Percentiles rank a stretch among this genome's conserved stretches.
Evolutionary conservation across 2,113 vertebrate species (phyloP).

Genomic region (Perca schrenkii): DNA sequence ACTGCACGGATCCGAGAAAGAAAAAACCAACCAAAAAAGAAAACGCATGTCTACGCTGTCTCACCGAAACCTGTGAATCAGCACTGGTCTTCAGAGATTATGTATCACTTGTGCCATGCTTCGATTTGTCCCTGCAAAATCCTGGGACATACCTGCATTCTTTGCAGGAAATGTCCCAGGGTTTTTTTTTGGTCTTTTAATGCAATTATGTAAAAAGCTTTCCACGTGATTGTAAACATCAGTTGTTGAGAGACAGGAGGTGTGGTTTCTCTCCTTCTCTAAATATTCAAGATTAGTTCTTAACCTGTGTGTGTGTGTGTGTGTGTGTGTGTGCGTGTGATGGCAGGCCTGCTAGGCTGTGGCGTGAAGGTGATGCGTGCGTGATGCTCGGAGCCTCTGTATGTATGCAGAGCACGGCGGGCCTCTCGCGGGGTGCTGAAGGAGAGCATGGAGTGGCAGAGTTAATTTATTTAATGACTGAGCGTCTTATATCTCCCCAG

Average conservation of each 20-base stretch:
- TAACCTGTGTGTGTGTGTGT: slow-evolving; percentile 42
- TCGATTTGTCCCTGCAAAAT: slow-evolving; percentile 11
- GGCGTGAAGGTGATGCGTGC: slow-evolving; percentile 63
- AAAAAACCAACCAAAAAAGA: slow-evolving; percentile 16
- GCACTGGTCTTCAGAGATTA: slow-evolving; percentile 41
- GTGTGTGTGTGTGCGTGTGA: slow-evolving; percentile 35
- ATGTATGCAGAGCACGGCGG: slow-evolving; percentile 80
- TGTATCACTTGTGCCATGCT: slow-evolving; percentile 22
- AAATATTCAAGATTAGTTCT: slow-evolving; percentile 67
- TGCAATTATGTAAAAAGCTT: slow-evolving; percentile 69
- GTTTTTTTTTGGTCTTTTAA: slow-evolving; percentile 53
- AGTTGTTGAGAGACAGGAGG: slow-evolving; percentile 55
- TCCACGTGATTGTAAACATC: slow-evolving; percentile 36
- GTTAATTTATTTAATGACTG: slow-evolving; percentile 89
- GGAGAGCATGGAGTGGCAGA: slow-evolving; percentile 83
- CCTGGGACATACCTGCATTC: slow-evolving; percentile 15
- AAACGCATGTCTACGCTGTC: slow-evolving; percentile 31
- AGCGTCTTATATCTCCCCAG: slow-evolving; percentile 84
- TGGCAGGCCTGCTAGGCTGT: slow-evolving; percentile 49
- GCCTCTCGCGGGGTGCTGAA: slow-evolving; percentile 77
- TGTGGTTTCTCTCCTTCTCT: slow-evolving; percentile 62
- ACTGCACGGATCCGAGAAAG: slow-evolving; percentile 52
- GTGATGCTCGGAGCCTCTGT: slow-evolving; percentile 61
- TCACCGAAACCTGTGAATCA: slow-evolving; percentile 56
- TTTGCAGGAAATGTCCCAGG: slow-evolving; percentile 26